Conservation (phyloP, 2,888 invertebrate genomes). For the Petrolisthes cinctipes region DNA sequence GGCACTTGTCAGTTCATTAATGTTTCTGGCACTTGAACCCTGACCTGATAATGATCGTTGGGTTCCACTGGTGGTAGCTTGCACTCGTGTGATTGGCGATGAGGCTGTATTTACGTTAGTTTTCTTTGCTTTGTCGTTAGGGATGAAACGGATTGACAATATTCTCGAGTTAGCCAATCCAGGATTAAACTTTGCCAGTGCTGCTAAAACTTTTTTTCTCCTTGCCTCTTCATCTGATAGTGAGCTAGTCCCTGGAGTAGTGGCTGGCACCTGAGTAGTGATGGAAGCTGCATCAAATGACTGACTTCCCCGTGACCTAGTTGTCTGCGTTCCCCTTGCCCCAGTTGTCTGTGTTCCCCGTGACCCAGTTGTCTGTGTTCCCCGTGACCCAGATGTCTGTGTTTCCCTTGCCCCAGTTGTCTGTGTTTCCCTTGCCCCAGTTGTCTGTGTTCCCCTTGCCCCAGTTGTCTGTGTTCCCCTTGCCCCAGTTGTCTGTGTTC, state of each 20-base stretch:
- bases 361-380: too few species aligned
- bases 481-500: too few species aligned
- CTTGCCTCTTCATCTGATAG: constrained; percentile 8
- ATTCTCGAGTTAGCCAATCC: constrained; percentile 36
- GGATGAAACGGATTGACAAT: constrained; percentile 31
- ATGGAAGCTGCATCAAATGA: not conserved
- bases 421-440: too few species aligned
- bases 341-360: too few species aligned
- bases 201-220: constrained; percentile 25
- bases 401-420: too few species aligned
- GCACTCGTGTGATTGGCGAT: not conserved
- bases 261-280: not conserved
- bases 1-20: constrained; percentile 18
- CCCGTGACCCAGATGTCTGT: too few species aligned
- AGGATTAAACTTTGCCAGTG: constrained; percentile 40
- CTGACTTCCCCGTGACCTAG: not conserved
- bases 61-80: not conserved
- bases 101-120: not conserved
- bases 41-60: constrained; percentile 5
- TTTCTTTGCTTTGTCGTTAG: constrained; percentile 21
- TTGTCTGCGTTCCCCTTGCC: too few species aligned
- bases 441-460: too few species aligned
- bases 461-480: too few species aligned
- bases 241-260: not conserved
- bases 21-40: not conserved